Base-by-base conservation (phyloP, 2,113 vertebrate genomes). In the Xiphophorus couchianus region DNA sequence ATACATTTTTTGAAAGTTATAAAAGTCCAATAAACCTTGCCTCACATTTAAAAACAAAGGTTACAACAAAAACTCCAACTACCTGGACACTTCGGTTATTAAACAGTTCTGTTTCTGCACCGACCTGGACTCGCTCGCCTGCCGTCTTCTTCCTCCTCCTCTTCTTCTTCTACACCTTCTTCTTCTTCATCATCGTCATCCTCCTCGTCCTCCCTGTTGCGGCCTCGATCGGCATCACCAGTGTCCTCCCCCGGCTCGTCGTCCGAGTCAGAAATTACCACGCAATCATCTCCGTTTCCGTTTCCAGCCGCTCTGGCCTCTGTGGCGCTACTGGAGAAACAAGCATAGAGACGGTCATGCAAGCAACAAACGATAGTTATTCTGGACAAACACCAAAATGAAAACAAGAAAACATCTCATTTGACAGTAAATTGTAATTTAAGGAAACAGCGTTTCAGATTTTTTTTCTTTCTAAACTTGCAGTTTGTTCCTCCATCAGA, bases 221-320 rank as follows among this genome's bases (percentile, higher is more conserved):
- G 74, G 28, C 82, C 90, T 30, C 74, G 87, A 22, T 88, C 85
- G 12, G 84, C 68, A 17, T 90, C 88, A 25, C 78, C 85, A 2
- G 80, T 69, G 8, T 93, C 89, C 39, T 87, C 87, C 0, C 83
- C 82, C 0, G 88, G 75, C 6, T 94, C 94, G 2, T 95, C 94
- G 1, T 95, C 95, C 0, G 95, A 95, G 88, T 95, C 95, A 0
- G 95, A 95, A 81, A 95, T 95, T 66, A 95, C 94, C 64, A 95
- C 95, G 62, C 95, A 95, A 1, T 95, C 95, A 0, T 94, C 92
- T 37, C 93, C 86, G 3, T 93, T 94, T 28, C 91, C 85, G 74
- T 92, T 93, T 73, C 88, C 85, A 9, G 90, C 81, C 33, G 89
- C 67, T 85, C 91, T 87, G 65, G 91, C 79, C 27, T 84, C 91